Percentiles rank a stretch among this genome's conserved stretches.
Conservation (phyloP, 2,888 invertebrate genomes). For the Acronicta aceris region DNA sequence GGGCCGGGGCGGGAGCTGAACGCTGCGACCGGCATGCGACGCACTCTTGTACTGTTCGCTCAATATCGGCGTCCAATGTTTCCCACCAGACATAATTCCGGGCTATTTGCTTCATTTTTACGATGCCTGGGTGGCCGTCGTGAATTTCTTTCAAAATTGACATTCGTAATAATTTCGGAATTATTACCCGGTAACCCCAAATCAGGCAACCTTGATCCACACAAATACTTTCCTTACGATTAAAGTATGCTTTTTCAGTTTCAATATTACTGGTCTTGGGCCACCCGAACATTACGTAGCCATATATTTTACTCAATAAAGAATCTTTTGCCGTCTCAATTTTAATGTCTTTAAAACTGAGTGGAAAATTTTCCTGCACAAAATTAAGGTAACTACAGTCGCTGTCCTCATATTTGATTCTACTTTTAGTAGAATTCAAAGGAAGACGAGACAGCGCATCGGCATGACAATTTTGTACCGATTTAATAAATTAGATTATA, state of each 20-base stretch:
- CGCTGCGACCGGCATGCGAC: slow-evolving; percentile 15
- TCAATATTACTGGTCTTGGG: background rate
- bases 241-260: slow-evolving; percentile 1
- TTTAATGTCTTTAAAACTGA: slow-evolving; percentile 1
- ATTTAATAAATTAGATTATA: too few relatives aligned
- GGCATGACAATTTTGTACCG: too few relatives aligned
- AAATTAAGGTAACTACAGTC: background rate
- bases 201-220: slow-evolving; percentile 20
- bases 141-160: slow-evolving; percentile 44
- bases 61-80: slow-evolving; percentile 31
- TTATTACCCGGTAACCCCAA: slow-evolving; percentile 42
- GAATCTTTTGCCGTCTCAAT: background rate
- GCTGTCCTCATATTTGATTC: background rate
- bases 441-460: too few relatives aligned
- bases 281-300: background rate
- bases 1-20: slow-evolving; percentile 27
- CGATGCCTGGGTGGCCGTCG: slow-evolving; percentile 41
- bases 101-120: slow-evolving; percentile 50
- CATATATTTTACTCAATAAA: slow-evolving; percentile 1
- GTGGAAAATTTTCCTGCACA: background rate
- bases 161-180: slow-evolving; percentile 34
- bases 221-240: slow-evolving; percentile 1
- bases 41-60: slow-evolving; percentile 14
- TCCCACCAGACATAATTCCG: slow-evolving; percentile 52
- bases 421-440: too few relatives aligned